Evolutionary conservation across 1,140 invertebrate species (phyloP).

Genomic region (Pseudobourletiella spinata): DNA sequence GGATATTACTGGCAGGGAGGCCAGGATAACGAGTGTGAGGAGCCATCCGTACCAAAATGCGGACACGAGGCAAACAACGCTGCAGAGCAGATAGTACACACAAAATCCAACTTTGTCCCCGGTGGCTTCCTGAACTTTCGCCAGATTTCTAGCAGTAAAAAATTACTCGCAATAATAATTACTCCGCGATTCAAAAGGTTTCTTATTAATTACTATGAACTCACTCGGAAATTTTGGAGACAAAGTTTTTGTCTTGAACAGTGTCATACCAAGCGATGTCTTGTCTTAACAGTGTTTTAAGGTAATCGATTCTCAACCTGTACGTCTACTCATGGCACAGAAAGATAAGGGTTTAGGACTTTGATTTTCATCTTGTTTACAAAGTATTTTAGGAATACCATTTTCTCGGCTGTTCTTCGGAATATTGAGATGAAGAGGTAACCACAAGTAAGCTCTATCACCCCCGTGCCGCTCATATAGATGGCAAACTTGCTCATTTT

Average conservation of each 20-base stretch:
- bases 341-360: neutral
- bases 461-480: constrained; percentile 39
- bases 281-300: constrained; percentile 48
- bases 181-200: too few species aligned
- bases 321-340: constrained; percentile 41
- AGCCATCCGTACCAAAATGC: constrained; percentile 49
- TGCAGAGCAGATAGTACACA: constrained; percentile 43
- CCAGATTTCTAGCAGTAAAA: constrained; percentile 46
- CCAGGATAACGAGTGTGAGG: constrained; percentile 48
- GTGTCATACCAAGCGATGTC: constrained; percentile 55
- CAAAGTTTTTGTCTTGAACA: constrained; percentile 49
- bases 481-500: constrained; percentile 36
- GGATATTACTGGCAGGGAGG: constrained; percentile 44
- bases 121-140: constrained; percentile 51
- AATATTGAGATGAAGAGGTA: constrained; percentile 34
- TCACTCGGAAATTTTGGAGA: constrained; percentile 50
- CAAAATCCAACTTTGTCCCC: constrained; percentile 52
- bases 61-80: constrained; percentile 43
- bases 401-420: too few species aligned
- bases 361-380: neutral
- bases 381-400: neutral
- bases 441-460: constrained; percentile 39
- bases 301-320: constrained; percentile 44
- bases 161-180: neutral
- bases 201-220: too few species aligned